Evolutionary conservation across 2,888 invertebrate species (phyloP).

Genomic region (Carterocephalus palaemon): DNA sequence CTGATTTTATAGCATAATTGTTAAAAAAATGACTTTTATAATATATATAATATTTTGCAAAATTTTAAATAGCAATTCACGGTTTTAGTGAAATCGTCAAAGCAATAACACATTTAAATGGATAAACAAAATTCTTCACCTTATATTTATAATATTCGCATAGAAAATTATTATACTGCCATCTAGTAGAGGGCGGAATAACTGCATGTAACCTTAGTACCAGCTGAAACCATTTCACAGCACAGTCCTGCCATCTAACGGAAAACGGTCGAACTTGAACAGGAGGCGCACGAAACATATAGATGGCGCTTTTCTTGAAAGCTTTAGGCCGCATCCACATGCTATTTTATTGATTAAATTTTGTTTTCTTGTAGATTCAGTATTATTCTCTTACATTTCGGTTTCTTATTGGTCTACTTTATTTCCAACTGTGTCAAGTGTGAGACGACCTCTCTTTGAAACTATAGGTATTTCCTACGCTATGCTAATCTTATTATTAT

Average conservation of each 20-base stretch:
- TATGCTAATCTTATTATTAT: too few species aligned
- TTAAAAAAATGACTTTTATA: too few species aligned
- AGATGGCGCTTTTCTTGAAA: slow-evolving; percentile 55
- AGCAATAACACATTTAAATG: too few species aligned
- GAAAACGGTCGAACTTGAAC: slow-evolving; percentile 34
- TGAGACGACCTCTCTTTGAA: too few species aligned
- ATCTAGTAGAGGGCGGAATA: slow-evolving; percentile 37
- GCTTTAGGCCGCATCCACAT: slow-evolving; percentile 9
- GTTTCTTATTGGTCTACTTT: too few species aligned
- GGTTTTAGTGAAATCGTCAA: too few species aligned
- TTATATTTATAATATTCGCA: slow-evolving; percentile 20
- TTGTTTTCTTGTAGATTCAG: neutral
- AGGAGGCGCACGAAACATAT: slow-evolving; percentile 22
- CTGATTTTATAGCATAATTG: too few species aligned
- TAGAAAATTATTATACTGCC: slow-evolving; percentile 53
- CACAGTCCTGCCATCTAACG: slow-evolving; percentile 37
- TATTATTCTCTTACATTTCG: too few species aligned
- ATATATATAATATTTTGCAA: too few species aligned
- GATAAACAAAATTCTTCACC: slow-evolving; percentile 11
- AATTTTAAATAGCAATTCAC: too few species aligned
- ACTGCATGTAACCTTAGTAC: neutral
- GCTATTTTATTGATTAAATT: slow-evolving; percentile 3
- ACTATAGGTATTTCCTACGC: too few species aligned
- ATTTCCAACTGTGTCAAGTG: too few species aligned
- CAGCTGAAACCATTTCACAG: slow-evolving; percentile 17